These are phyloP conservation scores for Mycalesis mineus DNA, from an alignment of 2,888 invertebrate genomes.

Conservation along the genomic window DNA sequence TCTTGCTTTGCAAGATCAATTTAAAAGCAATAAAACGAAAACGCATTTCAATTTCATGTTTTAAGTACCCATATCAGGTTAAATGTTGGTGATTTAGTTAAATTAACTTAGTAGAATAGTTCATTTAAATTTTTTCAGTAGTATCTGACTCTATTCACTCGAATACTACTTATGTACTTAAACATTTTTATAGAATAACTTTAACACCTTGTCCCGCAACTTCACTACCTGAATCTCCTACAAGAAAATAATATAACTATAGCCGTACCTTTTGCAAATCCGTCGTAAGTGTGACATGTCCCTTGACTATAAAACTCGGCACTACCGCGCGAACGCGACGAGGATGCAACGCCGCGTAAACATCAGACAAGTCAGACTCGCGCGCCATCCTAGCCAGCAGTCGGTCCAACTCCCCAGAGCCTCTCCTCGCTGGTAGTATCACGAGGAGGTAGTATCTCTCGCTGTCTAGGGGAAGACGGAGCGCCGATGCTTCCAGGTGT, in stretches of 20 bases:
- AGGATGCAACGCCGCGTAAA: slow-evolving; percentile 82
- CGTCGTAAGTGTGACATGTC: slow-evolving; percentile 87
- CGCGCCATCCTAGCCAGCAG: slow-evolving; percentile 81
- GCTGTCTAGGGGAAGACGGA: slow-evolving; percentile 89
- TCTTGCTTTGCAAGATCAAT: not conserved
- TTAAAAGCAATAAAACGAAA: not conserved
- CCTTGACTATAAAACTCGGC: slow-evolving; percentile 88
- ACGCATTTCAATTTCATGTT: no score
- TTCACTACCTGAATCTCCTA: no score
- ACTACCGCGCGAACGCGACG: slow-evolving; percentile 86
- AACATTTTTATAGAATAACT: no score
- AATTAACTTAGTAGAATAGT: no score
- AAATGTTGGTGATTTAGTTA: no score
- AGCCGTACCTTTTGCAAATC: slow-evolving; percentile 90
- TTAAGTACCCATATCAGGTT: no score
- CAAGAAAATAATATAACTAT: no score
- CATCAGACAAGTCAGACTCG: slow-evolving; percentile 80
- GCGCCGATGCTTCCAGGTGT: slow-evolving; percentile 82
- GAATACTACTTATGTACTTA: no score
- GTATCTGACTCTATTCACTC: no score
- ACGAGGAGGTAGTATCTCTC: slow-evolving; percentile 87
- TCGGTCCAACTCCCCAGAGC: slow-evolving; percentile 79
- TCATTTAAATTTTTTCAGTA: no score
- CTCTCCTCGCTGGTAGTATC: slow-evolving; percentile 82
- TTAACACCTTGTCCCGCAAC: no score